Percentiles rank a stretch among this genome's conserved stretches.
These are phyloP conservation scores for Lepidonotus clava DNA, from an alignment of 2,888 invertebrate genomes.

Conservation along the genomic window DNA sequence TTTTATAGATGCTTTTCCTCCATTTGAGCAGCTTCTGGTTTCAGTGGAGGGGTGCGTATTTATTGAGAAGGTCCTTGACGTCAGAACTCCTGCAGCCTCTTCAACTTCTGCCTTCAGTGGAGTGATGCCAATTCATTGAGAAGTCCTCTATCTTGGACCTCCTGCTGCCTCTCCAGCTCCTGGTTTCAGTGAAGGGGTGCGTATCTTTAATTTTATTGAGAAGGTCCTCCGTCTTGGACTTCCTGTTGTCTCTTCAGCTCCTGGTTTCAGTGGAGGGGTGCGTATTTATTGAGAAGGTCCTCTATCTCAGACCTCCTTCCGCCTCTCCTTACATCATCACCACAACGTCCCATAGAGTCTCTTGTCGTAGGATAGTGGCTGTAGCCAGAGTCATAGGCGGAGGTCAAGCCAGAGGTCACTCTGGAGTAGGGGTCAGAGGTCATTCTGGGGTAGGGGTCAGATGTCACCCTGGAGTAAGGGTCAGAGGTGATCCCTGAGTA, in stretches of 20 bases:
- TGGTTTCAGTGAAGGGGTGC: too few relatives aligned
- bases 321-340: neutral
- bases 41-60: conserved; percentile 17
- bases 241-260: too few relatives aligned
- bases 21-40: too few relatives aligned
- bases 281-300: conserved; percentile 30
- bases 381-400: neutral
- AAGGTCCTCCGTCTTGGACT: too few relatives aligned
- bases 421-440: neutral
- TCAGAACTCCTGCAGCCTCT: neutral
- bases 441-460: neutral
- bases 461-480: neutral
- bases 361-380: neutral
- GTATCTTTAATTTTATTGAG: too few relatives aligned
- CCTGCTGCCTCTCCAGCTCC: too few relatives aligned
- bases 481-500: neutral
- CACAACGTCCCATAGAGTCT: too few relatives aligned
- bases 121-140: too few relatives aligned
- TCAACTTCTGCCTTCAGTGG: too few relatives aligned
- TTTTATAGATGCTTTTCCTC: too few relatives aligned
- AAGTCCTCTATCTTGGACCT: too few relatives aligned
- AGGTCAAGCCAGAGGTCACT: neutral
- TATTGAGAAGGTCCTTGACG: conserved; percentile 18
- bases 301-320: conserved; percentile 14
- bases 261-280: neutral